Evolutionary conservation across 2,888 invertebrate species (phyloP), one percentile per base, ranked within the genome.

Genomic region (Drosophila anomelani): DNA sequence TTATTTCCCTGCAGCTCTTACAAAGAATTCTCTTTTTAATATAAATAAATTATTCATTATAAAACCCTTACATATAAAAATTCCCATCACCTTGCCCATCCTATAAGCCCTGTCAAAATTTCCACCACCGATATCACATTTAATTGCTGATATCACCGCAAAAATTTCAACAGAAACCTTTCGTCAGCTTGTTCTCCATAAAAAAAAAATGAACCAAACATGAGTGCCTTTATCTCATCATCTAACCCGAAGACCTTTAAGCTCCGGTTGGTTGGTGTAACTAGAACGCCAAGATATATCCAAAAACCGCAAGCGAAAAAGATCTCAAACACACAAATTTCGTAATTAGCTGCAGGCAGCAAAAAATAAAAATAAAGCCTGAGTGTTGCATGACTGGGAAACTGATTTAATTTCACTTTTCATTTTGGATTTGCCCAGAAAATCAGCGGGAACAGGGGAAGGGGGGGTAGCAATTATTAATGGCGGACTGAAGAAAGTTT

Each of bases 371-470:
- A 20, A 34, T 23, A 23, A 17, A 54, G 54, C 41, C 43, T 26
- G 29, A 51, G 62, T 36, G 61, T 73, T 63, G 63, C 72, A 44
- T 63, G 73, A 57, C 75, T 66, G 75, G 73, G 58, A 73, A 73
- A 75, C 75, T 82, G 88, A 51, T 75, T 76, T 47, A 83, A 72
- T 84, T 88, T 84, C 84, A 88, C 86, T 84, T 84, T 88, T 83
- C 68, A 78, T 83, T 78, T 68, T 36, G 56, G 71, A 74, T 55
- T 58, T 73, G 72, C 56, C 68, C 56, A 68, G 51, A 53, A 68
- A 59, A 75, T 70, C 75, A 57, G 60, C 41, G 13, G 51, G 34
- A 57, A 10, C 53, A 15, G 71, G 26, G 29, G 53, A n/a, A 56
- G 41, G 74, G 63, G 63, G 15, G n/a, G 7, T n/a, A 44, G 55